phyloP scores from a whole-genome alignment of 2,113 vertebrate genomes.

The Lepisosteus osseus region DNA sequence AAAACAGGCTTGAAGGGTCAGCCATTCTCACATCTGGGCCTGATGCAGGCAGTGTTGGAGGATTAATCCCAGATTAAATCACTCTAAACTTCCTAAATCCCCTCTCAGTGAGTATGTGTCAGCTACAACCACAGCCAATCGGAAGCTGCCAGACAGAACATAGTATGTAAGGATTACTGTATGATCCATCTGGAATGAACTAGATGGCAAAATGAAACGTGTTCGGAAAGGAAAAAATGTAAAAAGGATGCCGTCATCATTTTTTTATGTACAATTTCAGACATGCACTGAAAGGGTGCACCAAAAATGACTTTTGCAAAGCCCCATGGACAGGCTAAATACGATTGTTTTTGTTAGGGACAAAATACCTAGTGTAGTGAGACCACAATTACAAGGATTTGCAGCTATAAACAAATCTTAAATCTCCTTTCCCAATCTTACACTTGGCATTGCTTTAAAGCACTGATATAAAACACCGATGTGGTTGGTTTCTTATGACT shows the following conservation, averaged over 20 bases:
- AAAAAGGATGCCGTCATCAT: not conserved
- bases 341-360: no score
- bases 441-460: no score
- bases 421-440: no score
- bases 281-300: not conserved
- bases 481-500: no score
- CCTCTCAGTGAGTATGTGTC: not conserved
- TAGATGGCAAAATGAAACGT: not conserved
- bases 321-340: no score
- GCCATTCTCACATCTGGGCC: not conserved
- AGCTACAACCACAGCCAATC: not conserved
- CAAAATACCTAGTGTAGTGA: no score
- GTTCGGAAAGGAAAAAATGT: not conserved
- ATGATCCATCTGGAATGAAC: not conserved
- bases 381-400: no score
- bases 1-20: not conserved
- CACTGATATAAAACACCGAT: no score
- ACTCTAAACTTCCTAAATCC: slow-evolving; percentile 1
- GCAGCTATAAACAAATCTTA: no score
- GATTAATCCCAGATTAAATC: slow-evolving; percentile 13
- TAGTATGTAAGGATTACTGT: not conserved
- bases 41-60: not conserved
- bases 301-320: no score
- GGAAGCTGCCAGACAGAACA: not conserved
- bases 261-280: not conserved